Percentiles rank a stretch among this genome's conserved stretches.
Conservation (phyloP, 2,888 invertebrate genomes). For the Dione juno region DNA sequence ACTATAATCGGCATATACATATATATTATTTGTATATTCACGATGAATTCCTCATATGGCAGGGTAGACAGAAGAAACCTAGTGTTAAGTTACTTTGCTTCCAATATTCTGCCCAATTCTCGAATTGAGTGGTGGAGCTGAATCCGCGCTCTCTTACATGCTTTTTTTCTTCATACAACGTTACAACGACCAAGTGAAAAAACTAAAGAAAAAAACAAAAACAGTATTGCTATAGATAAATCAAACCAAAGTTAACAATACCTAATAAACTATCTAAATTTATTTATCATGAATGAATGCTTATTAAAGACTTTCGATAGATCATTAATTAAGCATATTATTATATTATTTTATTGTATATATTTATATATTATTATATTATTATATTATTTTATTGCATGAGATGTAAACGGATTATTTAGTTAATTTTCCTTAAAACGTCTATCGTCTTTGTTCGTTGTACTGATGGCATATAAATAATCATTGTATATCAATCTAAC, state of each 20-base stretch:
- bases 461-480: slow-evolving; percentile 10
- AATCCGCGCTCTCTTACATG: neutral
- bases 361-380: too few relatives aligned
- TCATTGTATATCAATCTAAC: slow-evolving; percentile 4
- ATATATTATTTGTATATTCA: too few relatives aligned
- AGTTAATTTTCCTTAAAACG: slow-evolving; percentile 26
- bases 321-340: neutral
- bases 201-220: too few relatives aligned
- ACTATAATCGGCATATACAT: too few relatives aligned
- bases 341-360: too few relatives aligned
- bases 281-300: neutral
- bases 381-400: too few relatives aligned
- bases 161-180: too few relatives aligned
- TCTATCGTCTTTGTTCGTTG: slow-evolving; percentile 5
- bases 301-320: neutral
- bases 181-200: too few relatives aligned
- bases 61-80: neutral
- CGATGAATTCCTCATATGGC: too few relatives aligned
- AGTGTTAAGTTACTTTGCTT: neutral
- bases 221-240: too few relatives aligned
- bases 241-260: too few relatives aligned
- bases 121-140: neutral
- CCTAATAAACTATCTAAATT: too few relatives aligned
- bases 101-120: neutral
- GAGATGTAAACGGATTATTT: slow-evolving; percentile 18